Conservation (phyloP, 2,888 invertebrate genomes). For the Epinotia brunnichana region DNA sequence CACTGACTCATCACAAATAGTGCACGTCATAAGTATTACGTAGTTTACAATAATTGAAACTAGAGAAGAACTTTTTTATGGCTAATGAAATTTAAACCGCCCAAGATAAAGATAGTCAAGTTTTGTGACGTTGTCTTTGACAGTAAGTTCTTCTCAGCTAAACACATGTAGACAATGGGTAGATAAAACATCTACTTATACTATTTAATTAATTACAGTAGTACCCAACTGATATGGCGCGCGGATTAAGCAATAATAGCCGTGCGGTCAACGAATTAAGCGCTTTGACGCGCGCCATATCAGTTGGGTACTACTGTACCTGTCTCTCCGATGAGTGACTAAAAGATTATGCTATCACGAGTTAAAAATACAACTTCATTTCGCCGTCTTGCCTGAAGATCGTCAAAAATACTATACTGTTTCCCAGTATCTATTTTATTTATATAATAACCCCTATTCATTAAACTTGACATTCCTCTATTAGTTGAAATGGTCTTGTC, state of each 20-base stretch:
- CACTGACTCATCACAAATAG: too few species aligned
- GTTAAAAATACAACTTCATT: conserved; percentile 1
- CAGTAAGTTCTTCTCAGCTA: too few species aligned
- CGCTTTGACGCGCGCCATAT: too few species aligned
- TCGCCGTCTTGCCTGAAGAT: conserved; percentile 6
- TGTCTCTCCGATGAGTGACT: conserved; percentile 4
- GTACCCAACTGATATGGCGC: too few species aligned
- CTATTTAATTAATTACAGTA: neutral
- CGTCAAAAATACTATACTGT: conserved; percentile 26
- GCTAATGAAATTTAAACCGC: neutral
- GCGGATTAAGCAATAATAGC: too few species aligned
- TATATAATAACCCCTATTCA: conserved; percentile 5
- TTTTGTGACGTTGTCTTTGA: too few species aligned
- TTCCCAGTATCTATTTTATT: conserved; percentile 32
- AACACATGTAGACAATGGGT: too few species aligned
- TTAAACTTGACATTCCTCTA: neutral
- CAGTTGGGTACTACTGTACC: too few species aligned
- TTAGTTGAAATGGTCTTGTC: neutral
- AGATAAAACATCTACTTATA: neutral
- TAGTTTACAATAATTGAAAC: neutral
- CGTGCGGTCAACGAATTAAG: too few species aligned
- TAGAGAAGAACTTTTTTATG: neutral
- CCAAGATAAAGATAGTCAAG: neutral
- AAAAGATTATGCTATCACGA: neutral
- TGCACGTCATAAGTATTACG: neutral